Conservation (phyloP, 2,113 vertebrate species). For the Ceuthmochares aereus region DNA sequence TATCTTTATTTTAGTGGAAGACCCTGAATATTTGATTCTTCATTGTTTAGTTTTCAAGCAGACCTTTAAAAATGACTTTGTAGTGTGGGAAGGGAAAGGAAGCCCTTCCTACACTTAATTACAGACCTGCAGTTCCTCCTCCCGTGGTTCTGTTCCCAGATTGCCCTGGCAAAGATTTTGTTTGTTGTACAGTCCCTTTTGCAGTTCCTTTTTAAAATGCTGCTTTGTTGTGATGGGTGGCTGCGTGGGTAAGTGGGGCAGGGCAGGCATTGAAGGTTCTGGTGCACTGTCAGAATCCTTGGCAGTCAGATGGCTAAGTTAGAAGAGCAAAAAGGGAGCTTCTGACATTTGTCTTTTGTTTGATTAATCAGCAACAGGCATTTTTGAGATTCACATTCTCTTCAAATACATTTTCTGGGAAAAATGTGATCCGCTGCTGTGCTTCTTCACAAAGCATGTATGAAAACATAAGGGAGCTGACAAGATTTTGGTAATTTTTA, state of each 20-base stretch:
- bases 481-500: not conserved
- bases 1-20: not conserved
- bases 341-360: not conserved
- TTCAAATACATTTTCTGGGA: not conserved
- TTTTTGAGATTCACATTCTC: not conserved
- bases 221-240: accelerated
- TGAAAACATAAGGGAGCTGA: not conserved
- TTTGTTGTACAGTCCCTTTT: not conserved
- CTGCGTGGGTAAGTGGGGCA: accelerated
- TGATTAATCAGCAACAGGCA: not conserved
- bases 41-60: not conserved
- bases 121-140: not conserved
- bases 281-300: accelerated
- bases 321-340: not conserved
- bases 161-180: not conserved
- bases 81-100: not conserved
- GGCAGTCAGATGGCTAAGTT: not conserved
- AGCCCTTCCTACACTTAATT: not conserved
- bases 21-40: not conserved
- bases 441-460: not conserved
- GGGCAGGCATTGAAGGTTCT: not conserved
- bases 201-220: not conserved
- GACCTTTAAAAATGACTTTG: not conserved
- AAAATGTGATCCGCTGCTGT: not conserved
- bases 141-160: accelerated